phyloP scores from a whole-genome alignment of 2,113 vertebrate species.

The Leucopsar rothschildi region DNA sequence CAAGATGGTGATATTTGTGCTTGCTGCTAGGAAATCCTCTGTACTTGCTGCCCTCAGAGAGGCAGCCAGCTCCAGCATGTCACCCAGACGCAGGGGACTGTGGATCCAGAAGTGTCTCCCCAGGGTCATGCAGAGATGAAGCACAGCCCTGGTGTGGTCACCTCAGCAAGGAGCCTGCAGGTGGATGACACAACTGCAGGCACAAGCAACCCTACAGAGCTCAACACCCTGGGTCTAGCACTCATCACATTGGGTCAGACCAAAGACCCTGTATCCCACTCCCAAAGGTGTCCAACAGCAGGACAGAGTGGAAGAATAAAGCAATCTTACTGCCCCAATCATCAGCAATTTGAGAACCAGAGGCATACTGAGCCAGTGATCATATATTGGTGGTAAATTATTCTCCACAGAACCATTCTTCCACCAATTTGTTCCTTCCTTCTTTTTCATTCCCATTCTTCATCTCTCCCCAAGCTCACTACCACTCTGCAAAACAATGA shows the following conservation, averaged over 20 bases:
- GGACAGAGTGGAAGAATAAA: neutral
- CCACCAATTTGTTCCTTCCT: neutral
- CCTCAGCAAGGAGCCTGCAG: neutral
- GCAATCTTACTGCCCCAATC: neutral
- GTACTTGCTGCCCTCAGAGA: accelerated
- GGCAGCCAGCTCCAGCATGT: neutral
- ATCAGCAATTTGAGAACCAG: neutral
- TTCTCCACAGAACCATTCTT: neutral
- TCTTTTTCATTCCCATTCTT: neutral
- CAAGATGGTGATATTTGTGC: accelerated
- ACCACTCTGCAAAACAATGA: neutral
- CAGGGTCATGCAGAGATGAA: neutral
- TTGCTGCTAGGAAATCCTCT: neutral
- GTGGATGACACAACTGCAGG: neutral
- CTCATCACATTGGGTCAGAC: neutral
- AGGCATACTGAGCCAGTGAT: neutral
- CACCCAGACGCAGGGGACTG: neutral
- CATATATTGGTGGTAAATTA: neutral
- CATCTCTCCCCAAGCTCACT: neutral
- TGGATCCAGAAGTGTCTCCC: neutral
- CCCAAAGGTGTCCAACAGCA: neutral
- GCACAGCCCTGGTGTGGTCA: neutral
- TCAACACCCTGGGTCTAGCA: neutral
- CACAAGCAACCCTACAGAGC: neutral
- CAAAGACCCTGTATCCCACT: neutral